Conservation (phyloP, 2,888 invertebrate genomes). For the Dolichopus griseipennis region DNA sequence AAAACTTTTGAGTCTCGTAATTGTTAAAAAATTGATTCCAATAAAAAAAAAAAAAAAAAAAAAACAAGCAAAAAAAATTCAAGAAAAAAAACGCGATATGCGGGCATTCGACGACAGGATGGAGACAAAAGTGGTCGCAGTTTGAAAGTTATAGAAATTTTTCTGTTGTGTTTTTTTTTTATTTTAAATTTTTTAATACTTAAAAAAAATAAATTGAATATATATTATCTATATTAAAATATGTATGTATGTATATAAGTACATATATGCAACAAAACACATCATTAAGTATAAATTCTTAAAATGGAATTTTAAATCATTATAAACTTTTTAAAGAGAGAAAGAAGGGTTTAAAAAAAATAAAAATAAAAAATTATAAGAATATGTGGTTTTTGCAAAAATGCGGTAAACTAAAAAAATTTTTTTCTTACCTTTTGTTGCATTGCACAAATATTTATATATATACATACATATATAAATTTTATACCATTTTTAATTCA, state of each 20-base stretch:
- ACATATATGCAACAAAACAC: conserved; percentile 36
- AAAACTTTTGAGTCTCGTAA: not conserved
- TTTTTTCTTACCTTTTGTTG: conserved; percentile 4
- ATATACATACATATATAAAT: not conserved
- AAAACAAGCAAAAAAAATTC: not conserved
- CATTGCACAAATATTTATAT: not conserved
- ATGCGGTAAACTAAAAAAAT: not conserved
- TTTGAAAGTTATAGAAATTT: not conserved
- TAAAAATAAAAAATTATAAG: not conserved
- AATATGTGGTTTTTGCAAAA: not conserved
- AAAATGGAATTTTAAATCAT: conserved; percentile 46
- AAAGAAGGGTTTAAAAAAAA: not conserved
- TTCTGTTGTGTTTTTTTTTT: not conserved
- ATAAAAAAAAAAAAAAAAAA: not conserved
- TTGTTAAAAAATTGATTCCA: not conserved
- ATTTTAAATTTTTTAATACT: not conserved
- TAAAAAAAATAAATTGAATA: not conserved
- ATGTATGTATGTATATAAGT: conserved; percentile 25
- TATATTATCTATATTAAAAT: not conserved
- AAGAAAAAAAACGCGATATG: not conserved
- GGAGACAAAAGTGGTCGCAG: not conserved
- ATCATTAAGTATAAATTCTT: conserved; percentile 46
- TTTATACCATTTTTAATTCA: too few species aligned
- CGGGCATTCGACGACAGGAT: conserved; percentile 11
- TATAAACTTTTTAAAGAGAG: conserved; percentile 24